Evolutionary conservation across 2,888 invertebrate species (phyloP).

Genomic region (Hirtodrosophila cameraria): DNA sequence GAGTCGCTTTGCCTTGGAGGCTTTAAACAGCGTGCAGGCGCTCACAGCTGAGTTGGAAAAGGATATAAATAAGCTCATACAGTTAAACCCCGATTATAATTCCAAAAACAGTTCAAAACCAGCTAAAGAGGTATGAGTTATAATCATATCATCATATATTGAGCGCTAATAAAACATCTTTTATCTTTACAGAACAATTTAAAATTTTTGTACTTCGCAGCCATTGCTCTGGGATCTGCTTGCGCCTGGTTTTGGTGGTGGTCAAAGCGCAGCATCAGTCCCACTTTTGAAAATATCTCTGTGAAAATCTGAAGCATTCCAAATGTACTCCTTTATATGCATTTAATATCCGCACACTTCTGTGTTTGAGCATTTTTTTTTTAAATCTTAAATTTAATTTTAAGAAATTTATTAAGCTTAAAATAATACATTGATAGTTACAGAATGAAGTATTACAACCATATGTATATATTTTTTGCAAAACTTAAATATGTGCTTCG

Average conservation of each 20-base stretch:
- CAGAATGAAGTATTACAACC: too few species aligned
- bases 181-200: slow-evolving; percentile 43
- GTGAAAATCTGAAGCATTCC: slow-evolving; percentile 42
- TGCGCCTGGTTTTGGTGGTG: slow-evolving; percentile 72
- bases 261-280: slow-evolving; percentile 38
- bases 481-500: not conserved
- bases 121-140: slow-evolving; percentile 39
- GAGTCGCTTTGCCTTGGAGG: slow-evolving; percentile 82
- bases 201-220: slow-evolving; percentile 44
- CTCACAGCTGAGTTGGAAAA: slow-evolving; percentile 74
- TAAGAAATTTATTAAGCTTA: too few species aligned
- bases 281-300: slow-evolving; percentile 40
- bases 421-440: too few species aligned
- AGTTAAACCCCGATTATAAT: slow-evolving; percentile 37
- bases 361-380: not conserved
- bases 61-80: slow-evolving; percentile 70
- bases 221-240: slow-evolving; percentile 51
- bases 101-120: not conserved
- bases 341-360: slow-evolving; percentile 14
- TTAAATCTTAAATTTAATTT: not conserved
- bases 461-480: too few species aligned
- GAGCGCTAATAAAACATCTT: too few species aligned
- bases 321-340: slow-evolving; percentile 9
- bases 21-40: slow-evolving; percentile 75
- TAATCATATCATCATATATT: too few species aligned